phyloP scores from a whole-genome alignment of 37 sponge, comb jelly and placozoan species.

The Halichondria panicea region DNA sequence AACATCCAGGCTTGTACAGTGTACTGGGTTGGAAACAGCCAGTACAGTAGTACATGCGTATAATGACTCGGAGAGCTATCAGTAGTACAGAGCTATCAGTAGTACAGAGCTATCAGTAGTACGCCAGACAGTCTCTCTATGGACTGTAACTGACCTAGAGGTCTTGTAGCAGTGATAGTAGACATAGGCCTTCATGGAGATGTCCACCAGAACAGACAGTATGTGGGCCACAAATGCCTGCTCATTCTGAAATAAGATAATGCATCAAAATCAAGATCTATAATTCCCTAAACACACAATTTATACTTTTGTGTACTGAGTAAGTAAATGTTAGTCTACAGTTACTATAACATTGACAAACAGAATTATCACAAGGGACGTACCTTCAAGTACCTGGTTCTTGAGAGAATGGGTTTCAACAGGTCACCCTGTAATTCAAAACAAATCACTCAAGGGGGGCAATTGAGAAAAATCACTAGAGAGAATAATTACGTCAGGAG shows the following conservation, averaged over 20 bases:
- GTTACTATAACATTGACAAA: neutral
- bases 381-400: conserved; percentile 46
- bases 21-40: too few relatives aligned
- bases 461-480: too few relatives aligned
- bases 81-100: neutral
- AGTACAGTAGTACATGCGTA: too few relatives aligned
- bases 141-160: neutral
- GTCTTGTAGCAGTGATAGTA: conserved; percentile 56
- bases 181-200: conserved; percentile 56
- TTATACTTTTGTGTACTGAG: too few relatives aligned
- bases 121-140: neutral
- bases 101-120: neutral
- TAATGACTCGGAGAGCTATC: neutral
- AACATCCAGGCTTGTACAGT: too few relatives aligned
- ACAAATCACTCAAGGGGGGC: too few relatives aligned
- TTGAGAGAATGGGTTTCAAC: conserved; percentile 43
- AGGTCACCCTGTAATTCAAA: conserved; percentile 37
- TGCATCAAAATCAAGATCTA: too few relatives aligned
- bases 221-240: neutral
- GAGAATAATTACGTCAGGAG: too few relatives aligned
- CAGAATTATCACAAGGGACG: neutral
- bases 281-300: too few relatives aligned
- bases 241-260: neutral
- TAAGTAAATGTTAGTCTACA: too few relatives aligned
- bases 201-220: conserved; percentile 35